Percentiles rank a stretch among this genome's conserved stretches.
These are phyloP conservation scores for Tachystola acroxantha DNA, from an alignment of 2,888 invertebrate species.

Conservation along the genomic window DNA sequence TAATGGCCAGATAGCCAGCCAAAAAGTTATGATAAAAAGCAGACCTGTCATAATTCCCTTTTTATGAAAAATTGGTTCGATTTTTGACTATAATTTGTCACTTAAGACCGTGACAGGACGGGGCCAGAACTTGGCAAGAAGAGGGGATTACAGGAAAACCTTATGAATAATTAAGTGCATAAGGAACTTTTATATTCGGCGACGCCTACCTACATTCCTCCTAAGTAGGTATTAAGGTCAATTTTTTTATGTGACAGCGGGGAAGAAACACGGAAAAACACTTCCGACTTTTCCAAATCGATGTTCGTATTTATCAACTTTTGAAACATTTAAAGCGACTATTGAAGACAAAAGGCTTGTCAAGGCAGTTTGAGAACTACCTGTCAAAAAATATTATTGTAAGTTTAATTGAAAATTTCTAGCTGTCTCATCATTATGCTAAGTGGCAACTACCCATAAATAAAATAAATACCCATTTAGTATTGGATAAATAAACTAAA, in stretches of 20 bases:
- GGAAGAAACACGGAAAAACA: constrained; percentile 45
- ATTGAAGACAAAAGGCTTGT: background rate
- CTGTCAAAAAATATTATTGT: background rate
- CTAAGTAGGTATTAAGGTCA: constrained; percentile 34
- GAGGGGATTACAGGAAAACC: constrained; percentile 56
- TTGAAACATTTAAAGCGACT: background rate
- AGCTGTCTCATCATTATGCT: background rate
- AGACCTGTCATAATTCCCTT: constrained; percentile 25
- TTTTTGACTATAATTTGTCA: constrained; percentile 63
- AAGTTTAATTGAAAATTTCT: background rate
- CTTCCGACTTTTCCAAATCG: constrained; percentile 21
- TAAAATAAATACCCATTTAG: no score
- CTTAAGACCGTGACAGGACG: constrained; percentile 58
- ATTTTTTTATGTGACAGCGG: constrained; percentile 41
- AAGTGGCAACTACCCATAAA: background rate
- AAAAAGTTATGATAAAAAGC: constrained; percentile 9
- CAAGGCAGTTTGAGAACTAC: background rate
- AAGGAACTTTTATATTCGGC: constrained; percentile 50
- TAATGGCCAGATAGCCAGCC: constrained; percentile 2
- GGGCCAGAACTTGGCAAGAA: constrained; percentile 41
- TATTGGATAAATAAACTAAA: no score
- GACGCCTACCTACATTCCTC: constrained; percentile 28
- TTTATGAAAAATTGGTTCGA: constrained; percentile 38
- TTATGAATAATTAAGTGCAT: constrained; percentile 73
- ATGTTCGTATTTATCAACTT: background rate